Evolutionary conservation across 2,113 vertebrate genomes (phyloP), one percentile per base, ranked within the genome.

Genomic region (Galeopterus variegatus): DNA sequence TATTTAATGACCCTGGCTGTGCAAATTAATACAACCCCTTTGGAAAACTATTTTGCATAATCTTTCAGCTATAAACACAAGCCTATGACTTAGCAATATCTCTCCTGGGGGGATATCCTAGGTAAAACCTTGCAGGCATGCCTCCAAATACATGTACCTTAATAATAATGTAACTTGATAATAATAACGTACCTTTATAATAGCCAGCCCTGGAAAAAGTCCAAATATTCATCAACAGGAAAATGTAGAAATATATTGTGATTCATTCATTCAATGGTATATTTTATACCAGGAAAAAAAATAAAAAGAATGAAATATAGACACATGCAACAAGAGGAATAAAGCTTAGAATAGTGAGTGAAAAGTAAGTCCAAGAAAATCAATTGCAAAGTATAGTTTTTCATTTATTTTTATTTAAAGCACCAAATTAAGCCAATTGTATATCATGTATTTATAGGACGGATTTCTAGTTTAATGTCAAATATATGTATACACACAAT

Each of bases 1-100:
- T 8, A 17, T 0, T 15, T 10, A 18, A 12, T 21, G 28, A 67
- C 2, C 0, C 21, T 12, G 23, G 41, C 3, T 52, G 1, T 12
- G 31, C 1, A n/a, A 50, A 7, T 60, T n/a, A 50, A 50, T 6
- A 5, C 4, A 6, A 17, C 5, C 1, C 12, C 41, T 48, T 70
- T 52, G 84, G 21, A 24, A 62, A 80, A 31, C 2, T 3, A 18
- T 60, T 18, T 81, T 24, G 54, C 75, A 6, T 23, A 7, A 18
- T 6, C 17, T 21, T 7, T 18, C 9, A 2, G 31, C 26, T 80
- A 41, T 31, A 50, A 6, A 36, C 23, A 21, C 28, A 3, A 4
- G 5, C 8, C 52, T 6, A 0, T 6, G n/a, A 31, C 6, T 26
- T 28, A 10, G 6, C 36, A 69, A 45, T 15, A 15, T 5, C 12